phyloP scores from a whole-genome alignment of 1,140 invertebrate species.

The Psilanteris sp. region DNA sequence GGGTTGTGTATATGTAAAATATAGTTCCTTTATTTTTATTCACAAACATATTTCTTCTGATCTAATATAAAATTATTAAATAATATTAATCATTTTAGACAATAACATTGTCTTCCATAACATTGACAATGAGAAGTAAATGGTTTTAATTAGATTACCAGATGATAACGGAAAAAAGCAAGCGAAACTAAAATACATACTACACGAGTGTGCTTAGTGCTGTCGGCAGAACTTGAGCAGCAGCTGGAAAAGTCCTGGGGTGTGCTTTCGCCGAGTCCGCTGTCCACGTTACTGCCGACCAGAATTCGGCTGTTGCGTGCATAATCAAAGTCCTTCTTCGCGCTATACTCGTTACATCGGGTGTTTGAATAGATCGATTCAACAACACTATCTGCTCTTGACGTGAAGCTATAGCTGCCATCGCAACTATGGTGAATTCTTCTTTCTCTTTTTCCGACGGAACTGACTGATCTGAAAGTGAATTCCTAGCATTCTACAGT shows the following conservation, averaged over 20 bases:
- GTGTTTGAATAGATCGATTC: slow-evolving; percentile 70
- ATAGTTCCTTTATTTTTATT: no score
- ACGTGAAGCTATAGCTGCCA: slow-evolving; percentile 73
- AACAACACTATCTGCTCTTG: slow-evolving; percentile 68
- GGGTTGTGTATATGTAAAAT: no score
- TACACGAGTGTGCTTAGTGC: slow-evolving; percentile 74
- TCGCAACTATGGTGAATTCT: slow-evolving; percentile 76
- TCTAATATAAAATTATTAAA: no score
- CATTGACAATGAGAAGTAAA: no score
- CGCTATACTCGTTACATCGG: slow-evolving; percentile 71
- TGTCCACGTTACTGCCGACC: slow-evolving; percentile 76
- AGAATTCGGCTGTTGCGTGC: slow-evolving; percentile 75
- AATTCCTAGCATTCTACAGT: slow-evolving; percentile 74
- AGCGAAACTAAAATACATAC: slow-evolving; percentile 72
- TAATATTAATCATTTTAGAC: no score
- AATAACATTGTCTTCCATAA: no score
- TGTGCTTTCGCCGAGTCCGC: slow-evolving; percentile 78
- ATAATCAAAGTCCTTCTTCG: slow-evolving; percentile 75
- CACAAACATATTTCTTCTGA: no score
- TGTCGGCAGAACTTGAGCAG: slow-evolving; percentile 79
- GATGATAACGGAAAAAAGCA: slow-evolving; percentile 38
- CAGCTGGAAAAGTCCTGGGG: slow-evolving; percentile 80
- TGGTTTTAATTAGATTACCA: background rate
- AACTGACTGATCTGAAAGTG: slow-evolving; percentile 79
- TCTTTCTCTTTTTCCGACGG: slow-evolving; percentile 76